Base-by-base conservation (phyloP, 1,140 invertebrate species). In the Pseudobourletiella spinata region DNA sequence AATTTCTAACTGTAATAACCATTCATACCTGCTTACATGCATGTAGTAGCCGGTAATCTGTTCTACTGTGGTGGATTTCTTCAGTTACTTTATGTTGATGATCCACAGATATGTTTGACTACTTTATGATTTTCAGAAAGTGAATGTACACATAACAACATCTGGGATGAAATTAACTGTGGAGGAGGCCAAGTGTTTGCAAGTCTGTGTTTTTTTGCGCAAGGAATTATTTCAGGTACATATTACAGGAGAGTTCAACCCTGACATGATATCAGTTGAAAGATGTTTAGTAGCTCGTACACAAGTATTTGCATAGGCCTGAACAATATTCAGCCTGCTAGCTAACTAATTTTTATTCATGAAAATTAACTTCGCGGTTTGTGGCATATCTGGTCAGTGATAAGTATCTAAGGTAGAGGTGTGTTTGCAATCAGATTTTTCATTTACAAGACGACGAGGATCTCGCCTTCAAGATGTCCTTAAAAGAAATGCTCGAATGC, bases 401-500 rank as follows among this genome's bases (percentile, higher is more conserved):
- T 39, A 39, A 39, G 8, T 39, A 11, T n/a, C 8, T 11, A 11
- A n/a, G n/a, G 8, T 39, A 11, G 8, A 11, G 35, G 8, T n/a
- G 8, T 39, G 8, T 39, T 39, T 8, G 8, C 35, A 39, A 8
- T 39, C 35, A 63, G 61, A 51, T 29, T 1, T 63, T 48, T 30
- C 29, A 30, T n/a, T 44, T 57, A 8, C 57, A 32, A n/a, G 55
- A 63, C 18, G 55, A 63, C 3, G 35, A 26, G 39, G 52, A 55
- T 3, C 6, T 51, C 3, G 42, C 52, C 22, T 25, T 63, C 18
- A 63, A 57, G 30, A 57, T 57, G 15, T 55, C 54, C 16, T 51
- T 63, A 20, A 63, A 50, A 30, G 61, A 57, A 44, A 29, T 63
- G 25, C 32, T 63, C 16, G 61, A 63, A 16, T 63, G 52, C 51